Evolutionary conservation across 2,888 invertebrate genomes (phyloP).

Genomic region (Sialis lutaria): DNA sequence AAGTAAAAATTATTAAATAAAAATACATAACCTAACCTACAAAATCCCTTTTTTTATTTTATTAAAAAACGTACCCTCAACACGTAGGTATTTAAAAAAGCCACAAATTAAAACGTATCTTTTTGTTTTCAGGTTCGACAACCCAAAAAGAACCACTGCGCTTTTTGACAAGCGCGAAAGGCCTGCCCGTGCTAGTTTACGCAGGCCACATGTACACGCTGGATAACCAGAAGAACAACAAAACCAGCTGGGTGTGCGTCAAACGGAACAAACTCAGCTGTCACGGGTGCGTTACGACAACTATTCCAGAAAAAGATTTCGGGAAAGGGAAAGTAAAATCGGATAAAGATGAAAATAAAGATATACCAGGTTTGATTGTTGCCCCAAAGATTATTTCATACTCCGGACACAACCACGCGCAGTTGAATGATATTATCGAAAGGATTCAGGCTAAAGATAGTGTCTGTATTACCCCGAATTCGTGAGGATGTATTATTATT

Average conservation of each 20-base stretch:
- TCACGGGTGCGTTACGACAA: slow-evolving; percentile 4
- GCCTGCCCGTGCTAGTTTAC: slow-evolving; percentile 4
- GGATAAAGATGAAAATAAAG: background rate
- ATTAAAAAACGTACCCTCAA: too few relatives aligned
- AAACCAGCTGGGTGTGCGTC: slow-evolving; percentile 4
- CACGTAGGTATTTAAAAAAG: too few relatives aligned
- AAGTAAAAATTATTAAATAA: background rate
- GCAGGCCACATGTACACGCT: slow-evolving; percentile 5
- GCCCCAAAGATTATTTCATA: slow-evolving; percentile 4
- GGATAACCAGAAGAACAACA: slow-evolving; percentile 2
- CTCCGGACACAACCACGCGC: slow-evolving; percentile 5
- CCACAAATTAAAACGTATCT: too few relatives aligned
- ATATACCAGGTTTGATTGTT: background rate
- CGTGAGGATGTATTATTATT: background rate
- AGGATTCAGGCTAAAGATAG: slow-evolving; percentile 5
- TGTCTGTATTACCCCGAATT: slow-evolving; percentile 4
- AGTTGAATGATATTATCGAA: slow-evolving; percentile 5
- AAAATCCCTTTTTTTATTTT: too few relatives aligned
- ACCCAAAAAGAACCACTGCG: slow-evolving; percentile 1
- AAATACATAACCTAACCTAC: too few relatives aligned
- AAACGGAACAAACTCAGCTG: slow-evolving; percentile 3
- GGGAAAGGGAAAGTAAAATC: slow-evolving; percentile 1
- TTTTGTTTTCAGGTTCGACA: background rate
- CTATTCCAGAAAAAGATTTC: background rate
- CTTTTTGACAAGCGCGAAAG: slow-evolving; percentile 4